Base-by-base conservation (phyloP, 2,113 vertebrate genomes). In the Prochilodus magdalenae region DNA sequence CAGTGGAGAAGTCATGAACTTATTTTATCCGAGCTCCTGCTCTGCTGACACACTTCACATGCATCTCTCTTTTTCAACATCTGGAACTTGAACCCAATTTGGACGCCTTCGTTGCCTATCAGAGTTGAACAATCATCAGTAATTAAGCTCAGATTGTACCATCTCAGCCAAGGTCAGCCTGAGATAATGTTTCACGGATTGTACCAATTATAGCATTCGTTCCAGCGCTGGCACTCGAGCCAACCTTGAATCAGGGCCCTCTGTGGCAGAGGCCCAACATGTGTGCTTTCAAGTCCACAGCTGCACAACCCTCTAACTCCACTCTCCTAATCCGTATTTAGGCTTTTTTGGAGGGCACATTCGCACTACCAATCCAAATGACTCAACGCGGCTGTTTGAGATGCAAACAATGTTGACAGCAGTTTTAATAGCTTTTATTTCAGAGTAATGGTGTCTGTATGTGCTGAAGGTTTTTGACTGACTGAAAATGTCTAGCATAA, bases 121-220 rank as follows among this genome's bases (percentile, higher is more conserved):
- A 57, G 82, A 82, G 82, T 83, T 60, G 65, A 86, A 83, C 83
- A 85, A 73, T 83, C 78, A 77, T 73, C 36, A 60, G 83, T 69
- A 77, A 86, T 87, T 86, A 78, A 49, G 75, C 81, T 83, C 77
- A 83, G 79, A 84, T 74, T 85, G 77, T 78, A 72, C 63, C 59
- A 75, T 76, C 63, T 73, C n/a, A 55, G 76, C 77, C 84, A 87
- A 86, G 85, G 84, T 87, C 85, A 87, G 55, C 14, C 44, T 29
- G 73, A 73, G 84, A 85, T 77, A 79, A 84, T 84, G 84, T 84
- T 87, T 82, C 81, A 75, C 59, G 81, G 55, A 79, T 83, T 84
- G 82, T 77, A 84, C 79, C 85, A 87, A 84, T 87, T 84, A 79
- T 74, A 79, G 76, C 71, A 75, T 86, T 81, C 73, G 83, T 82